Evolutionary conservation across 2,888 invertebrate genomes (phyloP).

Genomic region (Invenusta paracnida): DNA sequence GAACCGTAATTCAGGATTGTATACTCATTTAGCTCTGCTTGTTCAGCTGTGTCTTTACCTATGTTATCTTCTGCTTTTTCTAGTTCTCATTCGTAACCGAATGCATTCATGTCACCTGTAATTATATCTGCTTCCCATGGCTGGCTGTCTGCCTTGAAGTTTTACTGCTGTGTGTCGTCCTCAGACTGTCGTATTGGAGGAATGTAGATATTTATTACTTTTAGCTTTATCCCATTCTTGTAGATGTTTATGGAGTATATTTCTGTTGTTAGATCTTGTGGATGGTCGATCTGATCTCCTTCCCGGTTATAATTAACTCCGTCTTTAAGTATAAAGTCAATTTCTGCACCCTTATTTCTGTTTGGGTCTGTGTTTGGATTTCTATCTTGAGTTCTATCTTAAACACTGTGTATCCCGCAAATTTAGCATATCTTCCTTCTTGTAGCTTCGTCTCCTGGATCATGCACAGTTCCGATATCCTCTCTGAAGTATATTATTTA

Average conservation of each 20-base stretch:
- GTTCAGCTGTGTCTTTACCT: background rate
- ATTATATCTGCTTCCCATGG: conserved; percentile 16
- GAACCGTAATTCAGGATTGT: background rate
- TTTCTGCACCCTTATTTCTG: background rate
- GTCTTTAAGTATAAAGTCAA: background rate
- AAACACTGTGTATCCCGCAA: background rate
- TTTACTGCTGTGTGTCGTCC: background rate
- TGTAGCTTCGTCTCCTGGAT: background rate
- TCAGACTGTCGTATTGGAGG: background rate
- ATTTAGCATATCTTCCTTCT: background rate
- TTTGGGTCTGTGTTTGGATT: background rate
- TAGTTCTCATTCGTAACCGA: background rate
- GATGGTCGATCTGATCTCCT: background rate
- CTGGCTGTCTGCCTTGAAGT: background rate
- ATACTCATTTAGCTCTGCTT: background rate
- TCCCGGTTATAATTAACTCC: background rate
- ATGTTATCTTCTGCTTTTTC: background rate
- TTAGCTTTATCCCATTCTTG: background rate
- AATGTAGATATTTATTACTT: background rate
- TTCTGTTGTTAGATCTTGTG: conserved; percentile 30
- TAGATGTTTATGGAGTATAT: background rate
- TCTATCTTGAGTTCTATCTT: conserved; percentile 1
- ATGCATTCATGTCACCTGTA: background rate
- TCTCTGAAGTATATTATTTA: too few relatives aligned
- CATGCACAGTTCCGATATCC: background rate